Conservation (phyloP, 2,113 vertebrate species). For the Columba janthina region DNA sequence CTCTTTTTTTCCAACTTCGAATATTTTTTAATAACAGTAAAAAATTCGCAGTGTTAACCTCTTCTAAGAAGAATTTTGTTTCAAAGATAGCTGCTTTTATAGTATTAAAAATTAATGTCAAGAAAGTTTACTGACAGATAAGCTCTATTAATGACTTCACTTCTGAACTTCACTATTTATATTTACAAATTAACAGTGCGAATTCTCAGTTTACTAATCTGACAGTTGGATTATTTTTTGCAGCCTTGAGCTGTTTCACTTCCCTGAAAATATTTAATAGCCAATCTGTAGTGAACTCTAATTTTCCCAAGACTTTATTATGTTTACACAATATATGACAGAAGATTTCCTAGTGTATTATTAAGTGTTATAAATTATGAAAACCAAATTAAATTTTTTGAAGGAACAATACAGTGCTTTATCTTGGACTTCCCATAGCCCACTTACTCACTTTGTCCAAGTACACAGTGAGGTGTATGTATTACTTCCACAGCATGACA, state of each 20-base stretch:
- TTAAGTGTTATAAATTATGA: slow-evolving; percentile 3
- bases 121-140: background rate
- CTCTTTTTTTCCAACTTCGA: background rate
- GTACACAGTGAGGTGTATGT: background rate
- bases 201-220: slow-evolving; percentile 36
- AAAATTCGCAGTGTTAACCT: background rate
- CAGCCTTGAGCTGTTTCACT: slow-evolving; percentile 17
- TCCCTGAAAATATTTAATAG: slow-evolving; percentile 26
- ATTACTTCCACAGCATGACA: background rate
- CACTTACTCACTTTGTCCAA: background rate
- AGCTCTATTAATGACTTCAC: background rate
- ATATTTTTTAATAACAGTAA: background rate
- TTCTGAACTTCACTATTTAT: slow-evolving; percentile 25
- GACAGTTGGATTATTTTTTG: background rate
- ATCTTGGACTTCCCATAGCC: background rate
- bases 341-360: background rate
- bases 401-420: background rate
- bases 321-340: background rate
- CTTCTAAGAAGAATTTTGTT: background rate
- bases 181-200: slow-evolving; percentile 15
- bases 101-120: background rate
- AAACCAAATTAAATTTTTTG: background rate
- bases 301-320: background rate
- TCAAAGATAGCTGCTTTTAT: background rate
- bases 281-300: background rate